Evolutionary conservation across 1,140 invertebrate genomes (phyloP), one percentile per base, ranked within the genome.

Genomic region (Brachionus manjavacas): DNA sequence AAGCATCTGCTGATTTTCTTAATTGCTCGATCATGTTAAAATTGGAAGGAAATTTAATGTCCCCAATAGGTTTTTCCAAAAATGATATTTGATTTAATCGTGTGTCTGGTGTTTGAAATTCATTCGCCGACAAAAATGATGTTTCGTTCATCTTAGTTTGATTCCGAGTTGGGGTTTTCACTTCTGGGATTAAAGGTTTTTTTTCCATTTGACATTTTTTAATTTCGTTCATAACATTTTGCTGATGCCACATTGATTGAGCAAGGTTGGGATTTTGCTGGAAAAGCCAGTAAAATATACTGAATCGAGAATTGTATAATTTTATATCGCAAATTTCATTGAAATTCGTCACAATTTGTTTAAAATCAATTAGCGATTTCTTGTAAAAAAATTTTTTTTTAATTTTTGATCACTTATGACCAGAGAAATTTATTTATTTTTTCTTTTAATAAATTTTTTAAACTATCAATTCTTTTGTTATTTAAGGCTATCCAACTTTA

Each of bases 71-170:
- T 49, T 76, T 76, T 76, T 76, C 72, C 46, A 76, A 52, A 49
- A 49, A 52, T 12, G 72, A 76, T 14, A 9, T 76, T 49, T 49
- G 16, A 16, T 46, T 35, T 12, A n/a, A 4, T 41, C n/a, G 9
- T 31, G 66, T 41, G 3, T 49, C 72, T 6, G 72, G 72, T 28
- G 72, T 76, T 76, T 76, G 79, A 81, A 64, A 81, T 64, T 81
- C 64, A 39, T 81, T 81, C 12, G 66, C 79, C 6, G 64, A 81
- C 31, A 81, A 81, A 81, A 64, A 81, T 20, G 79, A 81, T 11
- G 79, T 81, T n/a, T 81, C 79, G 16, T 68, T 81, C 49, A 68
- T 64, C 64, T 20, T 60, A 6, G 25, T 31, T 23, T 25, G 16
- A 76, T 76, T 76, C 41, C 46, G 41, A 49, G 46, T n/a, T 12